phyloP scores from a whole-genome alignment of 53 echinoderm and acorn worm species.

The Actinopyga echinites region DNA sequence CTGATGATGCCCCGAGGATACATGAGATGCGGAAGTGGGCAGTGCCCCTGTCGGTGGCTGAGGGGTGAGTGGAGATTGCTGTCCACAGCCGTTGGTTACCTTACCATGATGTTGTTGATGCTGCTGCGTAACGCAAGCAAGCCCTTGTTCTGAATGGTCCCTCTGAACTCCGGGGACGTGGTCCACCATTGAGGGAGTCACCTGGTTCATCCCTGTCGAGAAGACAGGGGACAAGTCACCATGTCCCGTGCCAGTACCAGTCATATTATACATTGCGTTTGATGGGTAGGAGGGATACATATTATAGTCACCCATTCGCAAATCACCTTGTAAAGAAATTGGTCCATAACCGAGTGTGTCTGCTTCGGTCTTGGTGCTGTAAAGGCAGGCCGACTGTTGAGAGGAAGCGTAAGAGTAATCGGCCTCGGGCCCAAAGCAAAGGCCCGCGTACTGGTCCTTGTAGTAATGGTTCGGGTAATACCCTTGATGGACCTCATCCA shows the following conservation, averaged over 20 bases:
- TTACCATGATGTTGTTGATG: slow-evolving; percentile 18
- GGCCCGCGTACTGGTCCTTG: slow-evolving; percentile 30
- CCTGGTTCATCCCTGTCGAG: slow-evolving; percentile 6
- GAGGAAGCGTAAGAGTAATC: slow-evolving; percentile 2
- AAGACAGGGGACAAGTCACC: slow-evolving; percentile 14
- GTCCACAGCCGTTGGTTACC: not conserved
- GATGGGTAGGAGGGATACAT: slow-evolving; percentile 3
- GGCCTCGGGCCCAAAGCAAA: slow-evolving; percentile 19
- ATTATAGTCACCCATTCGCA: not conserved
- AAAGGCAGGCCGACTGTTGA: slow-evolving; percentile 35
- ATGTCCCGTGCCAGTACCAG: not conserved
- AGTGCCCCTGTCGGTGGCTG: slow-evolving; percentile 11
- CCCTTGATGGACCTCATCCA: slow-evolving; percentile 35
- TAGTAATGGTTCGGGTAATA: slow-evolving; percentile 42
- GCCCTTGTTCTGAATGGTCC: slow-evolving; percentile 25
- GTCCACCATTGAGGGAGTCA: not conserved
- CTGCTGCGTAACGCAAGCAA: slow-evolving; percentile 13
- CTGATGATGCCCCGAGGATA: not conserved
- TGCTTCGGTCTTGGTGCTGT: not conserved
- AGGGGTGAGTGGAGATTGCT: slow-evolving; percentile 28
- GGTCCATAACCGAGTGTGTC: slow-evolving; percentile 1
- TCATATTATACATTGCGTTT: slow-evolving; percentile 11
- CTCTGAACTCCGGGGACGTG: not conserved
- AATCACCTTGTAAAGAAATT: not conserved
- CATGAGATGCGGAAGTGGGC: not conserved